Conservation (phyloP, 2,888 invertebrate genomes). For the Dasypolia templi region DNA sequence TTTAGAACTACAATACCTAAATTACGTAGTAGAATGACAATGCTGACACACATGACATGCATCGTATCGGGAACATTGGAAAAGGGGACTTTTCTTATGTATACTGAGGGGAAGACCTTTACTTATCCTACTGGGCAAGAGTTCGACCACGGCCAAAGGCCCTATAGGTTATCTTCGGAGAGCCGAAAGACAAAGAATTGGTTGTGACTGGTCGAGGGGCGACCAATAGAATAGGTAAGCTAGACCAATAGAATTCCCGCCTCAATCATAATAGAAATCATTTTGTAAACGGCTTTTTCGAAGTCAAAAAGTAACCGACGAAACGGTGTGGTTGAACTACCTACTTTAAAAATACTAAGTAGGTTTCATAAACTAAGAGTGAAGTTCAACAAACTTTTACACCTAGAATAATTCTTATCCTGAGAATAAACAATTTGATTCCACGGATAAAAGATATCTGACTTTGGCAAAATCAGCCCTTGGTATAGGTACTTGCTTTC, state of each 20-base stretch:
- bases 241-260: too few relatives aligned
- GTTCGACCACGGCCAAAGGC: background rate
- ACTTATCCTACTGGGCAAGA: background rate
- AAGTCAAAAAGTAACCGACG: background rate
- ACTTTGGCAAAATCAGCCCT: too few relatives aligned
- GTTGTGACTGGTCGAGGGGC: background rate
- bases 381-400: too few relatives aligned
- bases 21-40: background rate
- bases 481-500: too few relatives aligned
- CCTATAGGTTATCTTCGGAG: background rate
- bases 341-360: too few relatives aligned
- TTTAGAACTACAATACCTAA: too few relatives aligned
- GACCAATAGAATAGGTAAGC: background rate
- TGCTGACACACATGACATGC: background rate
- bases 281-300: background rate
- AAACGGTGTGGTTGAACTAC: background rate
- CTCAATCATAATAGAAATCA: background rate
- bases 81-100: conserved; percentile 9
- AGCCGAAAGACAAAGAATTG: background rate
- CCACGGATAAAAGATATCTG: too few relatives aligned
- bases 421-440: too few relatives aligned
- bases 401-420: too few relatives aligned
- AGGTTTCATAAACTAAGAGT: too few relatives aligned
- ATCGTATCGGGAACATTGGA: background rate
- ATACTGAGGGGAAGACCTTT: background rate